Evolutionary conservation across 2,113 vertebrate species (phyloP).

Genomic region (Corydoras maculifer): DNA sequence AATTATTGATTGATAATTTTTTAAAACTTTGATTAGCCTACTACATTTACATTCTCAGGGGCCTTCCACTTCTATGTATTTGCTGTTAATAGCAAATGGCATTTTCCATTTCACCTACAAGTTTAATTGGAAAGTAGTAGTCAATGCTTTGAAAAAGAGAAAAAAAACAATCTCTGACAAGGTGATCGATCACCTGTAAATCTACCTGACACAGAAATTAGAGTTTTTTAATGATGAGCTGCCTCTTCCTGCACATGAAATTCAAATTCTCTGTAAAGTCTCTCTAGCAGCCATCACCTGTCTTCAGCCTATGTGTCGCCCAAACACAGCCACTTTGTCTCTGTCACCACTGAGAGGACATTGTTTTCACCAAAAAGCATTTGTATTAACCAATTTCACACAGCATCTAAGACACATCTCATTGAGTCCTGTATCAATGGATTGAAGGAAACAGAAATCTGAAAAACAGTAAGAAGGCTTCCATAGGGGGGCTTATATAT

Average conservation of each 20-base stretch:
- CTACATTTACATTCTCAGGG: conserved; percentile 33
- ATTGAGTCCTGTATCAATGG: conserved; percentile 62
- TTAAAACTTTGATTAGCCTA: background rate
- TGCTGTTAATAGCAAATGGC: conserved; percentile 67
- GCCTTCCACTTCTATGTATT: conserved; percentile 48
- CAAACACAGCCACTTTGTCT: conserved; percentile 92
- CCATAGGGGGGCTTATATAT: background rate
- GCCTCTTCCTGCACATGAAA: conserved; percentile 89
- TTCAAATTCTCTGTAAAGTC: conserved; percentile 90
- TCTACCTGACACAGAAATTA: conserved; percentile 96
- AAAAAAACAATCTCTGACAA: conserved; percentile 80
- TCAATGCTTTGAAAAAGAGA: conserved; percentile 75
- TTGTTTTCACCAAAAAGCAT: conserved; percentile 96
- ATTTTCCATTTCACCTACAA: conserved; percentile 68
- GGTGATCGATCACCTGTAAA: conserved; percentile 96
- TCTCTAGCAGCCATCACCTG: conserved; percentile 82
- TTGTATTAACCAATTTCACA: conserved; percentile 93
- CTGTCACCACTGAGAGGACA: conserved; percentile 92
- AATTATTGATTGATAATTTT: conserved; percentile 19
- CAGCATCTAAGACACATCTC: conserved; percentile 89
- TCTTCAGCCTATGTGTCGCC: conserved; percentile 79
- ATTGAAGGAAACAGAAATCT: conserved; percentile 31
- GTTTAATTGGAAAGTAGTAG: conserved; percentile 84
- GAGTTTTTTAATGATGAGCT: conserved; percentile 92
- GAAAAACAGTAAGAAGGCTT: conserved; percentile 22